phyloP scores from a whole-genome alignment of 2,113 vertebrate species.

The Phasianus colchicus region DNA sequence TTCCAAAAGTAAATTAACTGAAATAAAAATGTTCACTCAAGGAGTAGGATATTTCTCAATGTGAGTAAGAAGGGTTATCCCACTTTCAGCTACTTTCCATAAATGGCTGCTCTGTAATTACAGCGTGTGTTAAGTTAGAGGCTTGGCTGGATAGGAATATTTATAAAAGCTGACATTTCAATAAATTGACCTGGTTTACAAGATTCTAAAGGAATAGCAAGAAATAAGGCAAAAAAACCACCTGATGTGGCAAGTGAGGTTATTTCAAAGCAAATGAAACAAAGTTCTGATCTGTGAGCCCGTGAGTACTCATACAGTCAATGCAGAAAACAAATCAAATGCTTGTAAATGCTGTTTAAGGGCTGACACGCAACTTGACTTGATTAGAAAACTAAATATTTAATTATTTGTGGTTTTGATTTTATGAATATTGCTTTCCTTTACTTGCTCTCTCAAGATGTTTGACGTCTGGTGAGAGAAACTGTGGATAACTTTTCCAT shows the following conservation, averaged over 20 bases:
- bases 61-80: conserved; percentile 36
- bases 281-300: conserved; percentile 56
- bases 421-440: conserved; percentile 65
- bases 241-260: conserved; percentile 11
- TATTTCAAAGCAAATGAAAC: conserved; percentile 52
- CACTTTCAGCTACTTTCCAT: conserved; percentile 29
- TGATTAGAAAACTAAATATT: conserved; percentile 77
- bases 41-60: conserved; percentile 35
- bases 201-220: conserved; percentile 50
- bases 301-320: neutral
- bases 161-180: conserved; percentile 65
- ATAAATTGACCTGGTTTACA: conserved; percentile 57
- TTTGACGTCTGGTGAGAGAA: conserved; percentile 49
- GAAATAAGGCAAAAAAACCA: conserved; percentile 40
- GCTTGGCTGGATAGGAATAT: conserved; percentile 51
- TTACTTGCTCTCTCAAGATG: conserved; percentile 62
- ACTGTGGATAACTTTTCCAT: conserved; percentile 35
- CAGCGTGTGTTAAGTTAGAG: conserved; percentile 48
- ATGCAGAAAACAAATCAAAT: conserved; percentile 62
- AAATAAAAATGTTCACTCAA: conserved; percentile 62
- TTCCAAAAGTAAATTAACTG: conserved; percentile 57
- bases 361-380: conserved; percentile 68
- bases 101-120: conserved; percentile 58
- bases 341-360: conserved; percentile 68
- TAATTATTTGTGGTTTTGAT: conserved; percentile 73